phyloP scores from a whole-genome alignment of 2,113 vertebrate genomes.

The Rutilus rutilus region DNA sequence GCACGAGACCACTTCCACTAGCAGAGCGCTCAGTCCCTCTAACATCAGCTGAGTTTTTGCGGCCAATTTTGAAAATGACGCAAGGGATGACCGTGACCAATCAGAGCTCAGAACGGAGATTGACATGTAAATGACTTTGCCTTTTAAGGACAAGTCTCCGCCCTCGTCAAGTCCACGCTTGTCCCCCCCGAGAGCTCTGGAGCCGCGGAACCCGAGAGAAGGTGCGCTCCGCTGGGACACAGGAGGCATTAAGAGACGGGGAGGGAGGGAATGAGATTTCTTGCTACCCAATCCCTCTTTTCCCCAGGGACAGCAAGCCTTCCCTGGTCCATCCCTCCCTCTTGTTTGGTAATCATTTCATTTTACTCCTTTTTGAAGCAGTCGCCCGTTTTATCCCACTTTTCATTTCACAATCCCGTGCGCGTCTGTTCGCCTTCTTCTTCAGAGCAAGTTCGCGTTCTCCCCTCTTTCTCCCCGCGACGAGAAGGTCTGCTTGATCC shows the following conservation, averaged over 20 bases:
- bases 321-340: slow-evolving; percentile 75
- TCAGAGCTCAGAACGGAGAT: slow-evolving; percentile 45
- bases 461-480: slow-evolving; percentile 64
- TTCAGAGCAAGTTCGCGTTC: slow-evolving; percentile 73
- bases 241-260: slow-evolving; percentile 74
- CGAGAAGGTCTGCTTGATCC: slow-evolving; percentile 70
- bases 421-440: slow-evolving; percentile 68
- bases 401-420: slow-evolving; percentile 74
- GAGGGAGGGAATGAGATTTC: slow-evolving; percentile 74
- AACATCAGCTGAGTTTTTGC: slow-evolving; percentile 53
- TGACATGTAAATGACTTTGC: slow-evolving; percentile 61
- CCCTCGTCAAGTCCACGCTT: slow-evolving; percentile 61
- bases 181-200: slow-evolving; percentile 68
- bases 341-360: slow-evolving; percentile 81
- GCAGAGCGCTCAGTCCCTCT: slow-evolving; percentile 18
- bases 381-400: slow-evolving; percentile 77
- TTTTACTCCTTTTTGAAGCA: slow-evolving; percentile 83
- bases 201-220: slow-evolving; percentile 75
- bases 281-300: slow-evolving; percentile 76
- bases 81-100: slow-evolving; percentile 60
- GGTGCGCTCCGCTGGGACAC: slow-evolving; percentile 79
- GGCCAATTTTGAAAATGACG: slow-evolving; percentile 66
- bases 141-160: slow-evolving; percentile 68
- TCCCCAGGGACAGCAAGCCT: slow-evolving; percentile 76
- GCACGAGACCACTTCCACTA: neutral